Base-by-base conservation (phyloP, 2,888 invertebrate species). In the Drosophila paramelanica region DNA sequence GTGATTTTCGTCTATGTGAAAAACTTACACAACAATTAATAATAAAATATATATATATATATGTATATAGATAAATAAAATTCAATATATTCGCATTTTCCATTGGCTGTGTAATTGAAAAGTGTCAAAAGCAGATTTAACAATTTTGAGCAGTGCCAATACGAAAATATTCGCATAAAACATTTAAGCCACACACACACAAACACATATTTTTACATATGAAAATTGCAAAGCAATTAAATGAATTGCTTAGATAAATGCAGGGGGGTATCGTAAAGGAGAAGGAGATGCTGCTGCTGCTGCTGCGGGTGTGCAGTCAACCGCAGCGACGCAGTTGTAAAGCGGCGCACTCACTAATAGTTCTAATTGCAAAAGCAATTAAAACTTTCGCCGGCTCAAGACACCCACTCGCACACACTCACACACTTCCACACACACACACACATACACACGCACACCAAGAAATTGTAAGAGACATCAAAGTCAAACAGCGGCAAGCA, bases 311-410 rank as follows among this genome's bases (percentile, higher is more conserved):
- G 78, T 86, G 78, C 86, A 82, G 86, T 82, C 86, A 85, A 85
- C 86, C 80, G 76, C 86, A 78, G 78, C 80, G 64, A 61, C 67
- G 82, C 79, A 85, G 76, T 84, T 84, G 87, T 84, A 83, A 83
- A 70, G 69, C 67, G 81, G 77, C 73, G 68, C 78, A 84, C 78
- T 83, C 79, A 86, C 86, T 86, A 86, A 86, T 86, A 86, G 85
- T 86, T 86, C 88, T 86, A 86, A 86, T 86, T 86, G 85, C 85
- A 88, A 86, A 86, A 86, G 85, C 85, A 86, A 86, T 86, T 86
- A 86, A 86, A 86, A 86, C 85, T 86, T 86, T 86, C 79, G 69
- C 86, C 73, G 70, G 74, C 88, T 88, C 77, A 88, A 86, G 88
- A 86, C 76, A 79, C 75, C 77, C 71, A 80, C 58, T 23, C 4